Conservation (phyloP, 2,797 vertebrate species). For the Tauraco hartlaubi region DNA sequence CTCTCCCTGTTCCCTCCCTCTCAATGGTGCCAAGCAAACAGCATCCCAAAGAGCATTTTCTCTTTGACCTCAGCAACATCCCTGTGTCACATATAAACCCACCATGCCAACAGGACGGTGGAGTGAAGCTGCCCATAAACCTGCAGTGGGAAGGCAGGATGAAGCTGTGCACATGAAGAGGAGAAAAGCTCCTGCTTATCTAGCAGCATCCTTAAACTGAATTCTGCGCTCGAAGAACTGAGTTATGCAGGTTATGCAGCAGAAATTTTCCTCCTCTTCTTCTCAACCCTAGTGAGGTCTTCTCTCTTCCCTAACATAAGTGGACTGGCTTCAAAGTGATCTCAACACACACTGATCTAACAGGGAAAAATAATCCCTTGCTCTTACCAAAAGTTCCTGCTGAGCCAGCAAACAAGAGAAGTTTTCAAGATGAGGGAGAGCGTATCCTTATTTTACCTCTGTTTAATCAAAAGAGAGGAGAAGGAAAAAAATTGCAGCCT, state of each 20-base stretch:
- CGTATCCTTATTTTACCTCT: background rate
- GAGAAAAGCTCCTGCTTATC: background rate
- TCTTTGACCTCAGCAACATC: background rate
- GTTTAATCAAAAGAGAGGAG: background rate
- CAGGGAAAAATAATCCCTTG: background rate
- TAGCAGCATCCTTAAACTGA: background rate
- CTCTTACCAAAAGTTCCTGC: background rate
- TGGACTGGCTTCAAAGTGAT: background rate
- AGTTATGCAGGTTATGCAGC: background rate
- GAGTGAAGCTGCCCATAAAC: background rate
- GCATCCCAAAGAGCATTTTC: background rate
- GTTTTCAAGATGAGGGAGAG: background rate
- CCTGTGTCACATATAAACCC: background rate
- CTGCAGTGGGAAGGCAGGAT: background rate
- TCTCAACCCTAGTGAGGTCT: no score
- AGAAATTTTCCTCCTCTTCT: background rate
- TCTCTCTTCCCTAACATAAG: background rate
- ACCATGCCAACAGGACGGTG: background rate
- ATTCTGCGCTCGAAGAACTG: background rate
- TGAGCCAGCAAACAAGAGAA: background rate
- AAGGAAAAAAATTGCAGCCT: background rate
- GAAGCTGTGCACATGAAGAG: background rate
- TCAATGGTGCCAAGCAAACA: background rate
- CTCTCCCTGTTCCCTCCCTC: background rate
- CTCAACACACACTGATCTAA: background rate